Conservation (phyloP, 2,113 vertebrate species). For the Marmota monax region DNA sequence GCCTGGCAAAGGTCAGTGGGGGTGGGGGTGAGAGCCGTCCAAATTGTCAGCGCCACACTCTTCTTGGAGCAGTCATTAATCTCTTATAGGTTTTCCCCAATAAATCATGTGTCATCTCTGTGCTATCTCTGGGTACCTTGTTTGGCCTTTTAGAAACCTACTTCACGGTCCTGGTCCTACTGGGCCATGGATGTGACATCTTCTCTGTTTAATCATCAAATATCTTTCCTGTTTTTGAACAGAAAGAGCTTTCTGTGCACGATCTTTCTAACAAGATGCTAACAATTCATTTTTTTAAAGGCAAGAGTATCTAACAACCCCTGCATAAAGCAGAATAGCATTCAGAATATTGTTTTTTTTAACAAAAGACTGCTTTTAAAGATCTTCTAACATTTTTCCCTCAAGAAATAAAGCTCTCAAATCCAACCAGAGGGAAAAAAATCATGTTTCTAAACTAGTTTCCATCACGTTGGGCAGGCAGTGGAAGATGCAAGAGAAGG, state of each 20-base stretch:
- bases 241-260: neutral
- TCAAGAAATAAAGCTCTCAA: neutral
- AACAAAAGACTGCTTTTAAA: neutral
- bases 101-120: too few species aligned
- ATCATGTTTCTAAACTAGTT: neutral
- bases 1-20: too few species aligned
- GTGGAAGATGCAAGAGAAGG: neutral
- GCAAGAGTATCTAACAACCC: neutral
- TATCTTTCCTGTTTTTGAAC: neutral
- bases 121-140: too few species aligned
- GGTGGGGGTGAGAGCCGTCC: too few species aligned
- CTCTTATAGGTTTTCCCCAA: too few species aligned
- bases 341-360: neutral
- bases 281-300: neutral
- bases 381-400: neutral
- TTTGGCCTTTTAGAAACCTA: too few species aligned
- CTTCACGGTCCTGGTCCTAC: too few species aligned
- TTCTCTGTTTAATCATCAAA: neutral
- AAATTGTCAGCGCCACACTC: too few species aligned
- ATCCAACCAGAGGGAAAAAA: neutral
- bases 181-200: too few species aligned
- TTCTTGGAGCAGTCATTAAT: too few species aligned
- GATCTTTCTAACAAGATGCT: neutral
- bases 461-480: neutral
- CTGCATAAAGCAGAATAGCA: neutral